Base-by-base conservation (phyloP, 2,797 vertebrate species). In the Pseudochaenichthys georgianus region DNA sequence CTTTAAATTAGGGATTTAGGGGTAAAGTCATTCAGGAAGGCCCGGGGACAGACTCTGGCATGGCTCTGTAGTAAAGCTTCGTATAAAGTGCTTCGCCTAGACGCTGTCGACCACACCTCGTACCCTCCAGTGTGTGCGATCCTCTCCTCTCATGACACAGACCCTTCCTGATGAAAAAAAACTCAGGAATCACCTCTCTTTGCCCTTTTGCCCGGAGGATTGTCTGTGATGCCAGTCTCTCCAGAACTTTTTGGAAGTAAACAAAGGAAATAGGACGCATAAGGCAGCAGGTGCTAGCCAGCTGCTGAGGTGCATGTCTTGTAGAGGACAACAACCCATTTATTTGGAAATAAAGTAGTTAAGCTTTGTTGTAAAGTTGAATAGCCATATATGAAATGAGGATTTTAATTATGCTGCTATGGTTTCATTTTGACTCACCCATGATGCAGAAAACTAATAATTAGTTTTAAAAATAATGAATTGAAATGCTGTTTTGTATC, bases 261-360 rank as follows among this genome's bases (percentile, higher is more conserved):
- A 94, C 87, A 92, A 87, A 92, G 90, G 92, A 90, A 93, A 87
- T 85, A 88, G 87, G 73, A 91, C 90, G 89, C 90, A 90, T 65
- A 69, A 84, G 87, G 80, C 81, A 73, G 88, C 92, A 94, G 90
- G 91, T 94, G 93, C 86, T 77, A 71, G 79, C 90, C 90, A 94
- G 90, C 91, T 88, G 88, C 87, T 86, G 81, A 82, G 77, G 75
- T 87, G 81, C 89, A 43, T 66, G 63, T 74, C 86, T 84, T 59
- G 69, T 81, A 76, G 81, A 88, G 80, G 72, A 81, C 52, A 68
- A 78, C 71, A 77, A 9, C 53, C 77, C 55, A 75, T 62, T 21
- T 60, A 28, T 70, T 64, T 83, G 69, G 50, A 71, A 77, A 75
- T 59, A 15, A 41, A 45, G 23, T 59, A 21, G 23, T 13, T 58